Conservation (phyloP, 2,888 invertebrate genomes). For the Onthophagus sagittarius region DNA sequence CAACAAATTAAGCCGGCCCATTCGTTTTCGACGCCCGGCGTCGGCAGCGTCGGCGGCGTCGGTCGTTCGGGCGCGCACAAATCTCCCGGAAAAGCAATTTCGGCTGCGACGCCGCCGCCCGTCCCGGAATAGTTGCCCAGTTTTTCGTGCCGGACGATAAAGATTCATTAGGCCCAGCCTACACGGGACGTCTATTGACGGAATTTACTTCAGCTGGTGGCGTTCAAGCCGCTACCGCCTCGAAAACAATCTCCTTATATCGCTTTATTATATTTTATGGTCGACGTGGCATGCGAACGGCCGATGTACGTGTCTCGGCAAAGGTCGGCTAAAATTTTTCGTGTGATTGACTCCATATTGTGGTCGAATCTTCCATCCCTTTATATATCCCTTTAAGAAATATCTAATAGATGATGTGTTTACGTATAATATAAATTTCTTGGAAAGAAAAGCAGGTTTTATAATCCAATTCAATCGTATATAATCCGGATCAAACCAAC, state of each 20-base stretch:
- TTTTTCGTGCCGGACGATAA: conserved; percentile 49
- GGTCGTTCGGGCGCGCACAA: conserved; percentile 39
- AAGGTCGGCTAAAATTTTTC: conserved; percentile 7
- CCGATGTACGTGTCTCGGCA: not conserved
- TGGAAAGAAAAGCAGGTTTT: no score
- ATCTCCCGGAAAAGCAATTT: conserved; percentile 54
- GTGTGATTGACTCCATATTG: conserved; percentile 3
- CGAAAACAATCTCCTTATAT: conserved; percentile 15
- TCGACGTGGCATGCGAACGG: not conserved
- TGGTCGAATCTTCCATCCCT: not conserved
- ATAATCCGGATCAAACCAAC: no score
- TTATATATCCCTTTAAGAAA: no score
- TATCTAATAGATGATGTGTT: not conserved
- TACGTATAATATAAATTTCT: no score
- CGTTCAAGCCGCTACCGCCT: conserved; percentile 27
- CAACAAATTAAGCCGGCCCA: conserved; percentile 9
- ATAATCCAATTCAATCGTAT: no score
- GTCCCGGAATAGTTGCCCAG: conserved; percentile 40
- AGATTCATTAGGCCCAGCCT: conserved; percentile 46
- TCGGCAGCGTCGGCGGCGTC: not conserved
- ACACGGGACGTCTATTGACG: conserved; percentile 24
- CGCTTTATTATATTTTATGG: conserved; percentile 13
- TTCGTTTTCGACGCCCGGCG: conserved; percentile 3
- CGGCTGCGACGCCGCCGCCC: conserved; percentile 32
- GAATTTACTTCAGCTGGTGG: conserved; percentile 36